Evolutionary conservation across 1,140 invertebrate genomes (phyloP), one percentile per base, ranked within the genome.

Genomic region (Thaumetopoea pityocampa): DNA sequence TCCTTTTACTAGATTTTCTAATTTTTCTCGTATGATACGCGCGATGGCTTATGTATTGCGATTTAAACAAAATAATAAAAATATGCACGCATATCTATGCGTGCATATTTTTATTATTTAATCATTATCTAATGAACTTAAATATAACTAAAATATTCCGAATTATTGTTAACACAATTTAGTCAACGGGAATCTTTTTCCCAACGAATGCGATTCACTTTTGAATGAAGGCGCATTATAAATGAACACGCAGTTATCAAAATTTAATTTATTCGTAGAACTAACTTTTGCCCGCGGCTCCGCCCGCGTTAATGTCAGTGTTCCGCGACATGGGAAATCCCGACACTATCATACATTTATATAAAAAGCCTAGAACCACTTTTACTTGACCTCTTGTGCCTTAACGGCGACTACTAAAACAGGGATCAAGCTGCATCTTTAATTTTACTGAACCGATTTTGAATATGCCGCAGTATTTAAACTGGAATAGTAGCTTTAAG

Each of bases 261-360:
- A 38, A 12, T 35, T 65, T 10, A 52, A 53, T 35, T 47, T 70
- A 2, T 76, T 73, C 57, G n/a, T n/a, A n/a, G n/a, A n/a, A n/a
- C n/a, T n/a, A n/a, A n/a, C n/a, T n/a, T n/a, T n/a, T n/a, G n/a
- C n/a, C n/a, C n/a, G n/a, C n/a, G n/a, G n/a, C n/a, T n/a, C n/a
- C n/a, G n/a, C n/a, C n/a, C n/a, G n/a, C n/a, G n/a, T n/a, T n/a
- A n/a, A n/a, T n/a, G n/a, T n/a, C n/a, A n/a, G n/a, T n/a, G n/a
- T n/a, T n/a, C n/a, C n/a, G n/a, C n/a, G n/a, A n/a, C n/a, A n/a
- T n/a, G n/a, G n/a, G n/a, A n/a, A n/a, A n/a, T n/a, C n/a, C n/a
- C n/a, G n/a, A n/a, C n/a, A n/a, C n/a, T n/a, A n/a, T n/a, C n/a
- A n/a, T n/a, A n/a, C n/a, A n/a, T n/a, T n/a, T n/a, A n/a, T n/a